Evolutionary conservation across 2,888 invertebrate genomes (phyloP).

Genomic region (Cantharis rufa): DNA sequence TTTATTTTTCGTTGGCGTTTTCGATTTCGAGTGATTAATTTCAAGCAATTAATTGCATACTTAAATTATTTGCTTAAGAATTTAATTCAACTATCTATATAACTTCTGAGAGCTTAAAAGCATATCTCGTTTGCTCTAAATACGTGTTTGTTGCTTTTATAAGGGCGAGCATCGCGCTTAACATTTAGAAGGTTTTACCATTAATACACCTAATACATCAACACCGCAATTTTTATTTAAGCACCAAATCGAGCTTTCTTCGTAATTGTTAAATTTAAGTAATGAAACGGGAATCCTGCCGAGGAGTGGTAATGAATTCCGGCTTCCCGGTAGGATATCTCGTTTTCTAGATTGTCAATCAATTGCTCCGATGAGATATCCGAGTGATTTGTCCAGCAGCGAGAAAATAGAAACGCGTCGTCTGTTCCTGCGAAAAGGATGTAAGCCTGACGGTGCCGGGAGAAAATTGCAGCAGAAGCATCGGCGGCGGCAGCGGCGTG

Average conservation of each 20-base stretch:
- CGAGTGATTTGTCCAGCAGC: conserved; percentile 12
- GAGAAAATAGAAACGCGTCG: conserved; percentile 6
- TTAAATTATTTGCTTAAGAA: conserved; percentile 4
- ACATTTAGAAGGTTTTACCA: not conserved
- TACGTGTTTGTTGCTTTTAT: conserved; percentile 1
- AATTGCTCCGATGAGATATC: conserved; percentile 12
- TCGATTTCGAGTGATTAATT: not conserved
- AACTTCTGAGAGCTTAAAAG: not conserved
- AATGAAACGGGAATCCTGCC: not conserved
- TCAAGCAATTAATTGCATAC: conserved; percentile 1
- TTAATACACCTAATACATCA: not conserved
- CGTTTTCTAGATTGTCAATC: conserved; percentile 13
- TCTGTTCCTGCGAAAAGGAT: not conserved
- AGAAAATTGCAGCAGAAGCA: conserved; percentile 9
- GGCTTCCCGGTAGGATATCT: not conserved
- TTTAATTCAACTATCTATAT: conserved; percentile 1
- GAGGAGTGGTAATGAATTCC: not conserved
- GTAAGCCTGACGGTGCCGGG: not conserved
- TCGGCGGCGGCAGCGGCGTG: not conserved
- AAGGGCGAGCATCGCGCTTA: not conserved
- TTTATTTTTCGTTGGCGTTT: not conserved
- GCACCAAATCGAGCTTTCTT: not conserved
- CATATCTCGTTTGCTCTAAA: conserved; percentile 2
- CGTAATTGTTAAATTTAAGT: not conserved
- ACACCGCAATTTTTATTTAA: not conserved